Evolutionary conservation across 2,113 vertebrate genomes (phyloP).

Genomic region (Charina bottae): DNA sequence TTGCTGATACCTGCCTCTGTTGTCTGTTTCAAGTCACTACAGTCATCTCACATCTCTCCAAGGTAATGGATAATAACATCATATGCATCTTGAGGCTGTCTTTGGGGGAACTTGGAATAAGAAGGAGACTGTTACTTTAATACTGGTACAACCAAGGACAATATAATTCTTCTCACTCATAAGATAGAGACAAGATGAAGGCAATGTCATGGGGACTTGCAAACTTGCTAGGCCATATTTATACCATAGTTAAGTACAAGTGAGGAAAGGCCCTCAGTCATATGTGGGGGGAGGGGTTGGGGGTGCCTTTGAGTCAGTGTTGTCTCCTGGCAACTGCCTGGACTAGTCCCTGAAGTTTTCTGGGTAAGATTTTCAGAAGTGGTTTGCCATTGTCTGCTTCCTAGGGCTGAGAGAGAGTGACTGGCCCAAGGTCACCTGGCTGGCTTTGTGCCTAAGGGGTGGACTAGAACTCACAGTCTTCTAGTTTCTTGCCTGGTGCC

Average conservation of each 20-base stretch:
- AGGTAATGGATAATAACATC: neutral
- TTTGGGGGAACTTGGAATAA: neutral
- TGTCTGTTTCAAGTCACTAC: neutral
- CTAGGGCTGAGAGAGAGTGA: neutral
- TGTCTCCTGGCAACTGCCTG: neutral
- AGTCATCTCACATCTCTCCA: neutral
- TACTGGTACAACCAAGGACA: neutral
- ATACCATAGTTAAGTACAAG: neutral
- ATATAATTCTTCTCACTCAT: neutral
- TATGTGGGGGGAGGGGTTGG: neutral
- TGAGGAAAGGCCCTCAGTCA: neutral
- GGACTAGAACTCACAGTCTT: neutral
- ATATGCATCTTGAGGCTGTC: neutral
- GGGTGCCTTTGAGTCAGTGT: neutral
- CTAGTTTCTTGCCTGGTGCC: neutral
- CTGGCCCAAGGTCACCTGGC: neutral
- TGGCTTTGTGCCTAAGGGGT: neutral
- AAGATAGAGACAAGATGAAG: neutral
- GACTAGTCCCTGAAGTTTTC: neutral
- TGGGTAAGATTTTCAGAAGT: neutral
- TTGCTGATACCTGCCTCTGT: neutral
- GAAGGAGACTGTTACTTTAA: neutral
- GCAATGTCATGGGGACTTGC: neutral
- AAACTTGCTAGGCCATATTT: neutral
- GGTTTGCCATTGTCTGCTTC: neutral